Evolutionary conservation across 2,113 vertebrate species (phyloP), one percentile per base, ranked within the genome.

Genomic region (Tachycineta bicolor): DNA sequence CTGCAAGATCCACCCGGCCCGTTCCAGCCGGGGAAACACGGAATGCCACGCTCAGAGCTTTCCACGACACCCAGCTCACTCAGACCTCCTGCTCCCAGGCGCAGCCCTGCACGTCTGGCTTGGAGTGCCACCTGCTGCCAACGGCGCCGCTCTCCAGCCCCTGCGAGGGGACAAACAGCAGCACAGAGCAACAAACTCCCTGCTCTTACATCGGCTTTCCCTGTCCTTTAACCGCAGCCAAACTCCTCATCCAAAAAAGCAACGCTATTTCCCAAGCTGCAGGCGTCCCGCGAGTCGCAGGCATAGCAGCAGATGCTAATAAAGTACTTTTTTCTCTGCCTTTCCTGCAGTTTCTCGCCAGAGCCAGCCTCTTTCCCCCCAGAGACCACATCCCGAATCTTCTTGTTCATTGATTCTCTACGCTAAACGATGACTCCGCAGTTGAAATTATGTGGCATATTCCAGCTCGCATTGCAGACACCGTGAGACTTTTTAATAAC

Each of bases 41-140:
- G 5, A 44, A 79, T 12, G 34, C 68, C 95, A 41, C 2, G 7
- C 91, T 92, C 83, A 70, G 52, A 87, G 93, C 63, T n/a, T 21
- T 25, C 71, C 63, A 20, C 67, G 89, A 1, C 52, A 33, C 33
- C 31, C 87, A 44, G 71, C 63, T 95, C 53, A 5, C 74, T 73
- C 81, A 33, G 52, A 60, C 13, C 87, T 83, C 26, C 56, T 31
- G 74, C 58, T 91, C 37, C 64, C 39, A 28, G 46, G 43, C 74
- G 0, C 89, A 81, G 76, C 83, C 22, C 75, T 14, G 83, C 93
- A 94, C 4, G 6, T 91, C 85, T 94, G 74, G 94, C 94, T 93
- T 91, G 97, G 96, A 98, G 97, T 87, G 93, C 97, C 97, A 97
- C 95, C 97, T 97, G 92, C 96, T 7, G 95, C 91, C 90, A 87